Conservation (phyloP, 2,888 invertebrate genomes). For the Hesperia comma region DNA sequence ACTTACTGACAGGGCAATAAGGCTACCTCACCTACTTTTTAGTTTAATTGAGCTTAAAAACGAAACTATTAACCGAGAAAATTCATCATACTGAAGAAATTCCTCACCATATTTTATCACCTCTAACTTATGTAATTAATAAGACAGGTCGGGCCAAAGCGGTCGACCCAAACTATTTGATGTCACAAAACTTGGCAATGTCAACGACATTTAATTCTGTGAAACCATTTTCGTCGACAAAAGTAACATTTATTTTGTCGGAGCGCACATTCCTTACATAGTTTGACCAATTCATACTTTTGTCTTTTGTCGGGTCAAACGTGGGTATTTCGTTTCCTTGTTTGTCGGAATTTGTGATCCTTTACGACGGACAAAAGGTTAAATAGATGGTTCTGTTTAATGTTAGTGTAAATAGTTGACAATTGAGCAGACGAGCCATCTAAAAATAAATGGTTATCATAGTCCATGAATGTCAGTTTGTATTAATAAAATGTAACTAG, state of each 20-base stretch:
- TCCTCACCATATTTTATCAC: slow-evolving; percentile 20
- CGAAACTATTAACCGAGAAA: too few species aligned
- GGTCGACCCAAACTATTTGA: slow-evolving; percentile 35
- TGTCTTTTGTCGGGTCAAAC: slow-evolving; percentile 24
- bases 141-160: slow-evolving; percentile 25
- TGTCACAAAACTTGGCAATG: slow-evolving; percentile 19
- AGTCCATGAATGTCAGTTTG: too few species aligned
- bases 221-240: slow-evolving; percentile 10
- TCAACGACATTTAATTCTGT: slow-evolving; percentile 13
- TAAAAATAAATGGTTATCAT: too few species aligned
- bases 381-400: too few species aligned
- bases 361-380: too few species aligned
- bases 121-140: slow-evolving; percentile 30
- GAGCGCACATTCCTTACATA: slow-evolving; percentile 5
- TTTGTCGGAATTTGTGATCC: too few species aligned
- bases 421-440: too few species aligned
- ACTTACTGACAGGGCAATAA: too few species aligned
- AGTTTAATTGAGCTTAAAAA: too few species aligned
- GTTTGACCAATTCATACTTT: slow-evolving; percentile 6
- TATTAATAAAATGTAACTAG: too few species aligned
- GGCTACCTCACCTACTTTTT: too few species aligned
- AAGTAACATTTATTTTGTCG: slow-evolving; percentile 6
- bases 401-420: too few species aligned
- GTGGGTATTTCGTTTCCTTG: not conserved
- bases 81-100: slow-evolving; percentile 8